Evolutionary conservation across 2,113 vertebrate species (phyloP).

Genomic region (Xyliphius kryptos): DNA sequence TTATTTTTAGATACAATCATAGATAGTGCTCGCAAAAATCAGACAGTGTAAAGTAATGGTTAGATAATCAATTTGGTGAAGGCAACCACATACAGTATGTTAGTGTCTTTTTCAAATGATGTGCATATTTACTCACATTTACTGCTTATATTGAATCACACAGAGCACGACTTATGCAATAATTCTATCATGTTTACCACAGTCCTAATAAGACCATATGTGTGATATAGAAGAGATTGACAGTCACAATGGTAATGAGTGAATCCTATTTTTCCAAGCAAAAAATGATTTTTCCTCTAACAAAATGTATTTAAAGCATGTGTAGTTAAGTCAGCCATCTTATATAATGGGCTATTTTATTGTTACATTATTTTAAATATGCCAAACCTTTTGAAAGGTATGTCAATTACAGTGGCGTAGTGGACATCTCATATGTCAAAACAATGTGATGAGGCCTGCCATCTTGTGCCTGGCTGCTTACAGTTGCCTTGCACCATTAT

Average conservation of each 20-base stretch:
- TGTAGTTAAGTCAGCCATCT: constrained; percentile 43
- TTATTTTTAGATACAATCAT: too few species aligned
- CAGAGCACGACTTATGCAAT: constrained; percentile 38
- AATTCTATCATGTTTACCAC: constrained; percentile 43
- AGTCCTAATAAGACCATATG: constrained; percentile 43
- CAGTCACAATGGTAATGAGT: constrained; percentile 37
- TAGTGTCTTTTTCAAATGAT: background rate
- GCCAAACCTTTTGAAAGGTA: constrained; percentile 46
- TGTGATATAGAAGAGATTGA: constrained; percentile 44
- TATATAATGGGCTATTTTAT: constrained; percentile 46
- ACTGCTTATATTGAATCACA: constrained; percentile 19
- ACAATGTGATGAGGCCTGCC: constrained; percentile 44
- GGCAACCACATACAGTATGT: constrained; percentile 12
- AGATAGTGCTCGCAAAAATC: too few species aligned
- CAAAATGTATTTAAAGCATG: constrained; percentile 45
- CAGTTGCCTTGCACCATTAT: constrained; percentile 49
- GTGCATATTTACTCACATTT: background rate
- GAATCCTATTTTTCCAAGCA: constrained; percentile 37
- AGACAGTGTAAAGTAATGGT: too few species aligned
- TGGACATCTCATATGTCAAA: constrained; percentile 48
- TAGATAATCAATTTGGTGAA: constrained; percentile 18
- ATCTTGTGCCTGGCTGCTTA: constrained; percentile 45
- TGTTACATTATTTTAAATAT: constrained; percentile 49
- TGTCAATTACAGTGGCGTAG: constrained; percentile 48
- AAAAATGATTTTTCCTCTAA: constrained; percentile 41